Base-by-base conservation (phyloP, 2,113 vertebrate species). In the Phaethon lepturus region DNA sequence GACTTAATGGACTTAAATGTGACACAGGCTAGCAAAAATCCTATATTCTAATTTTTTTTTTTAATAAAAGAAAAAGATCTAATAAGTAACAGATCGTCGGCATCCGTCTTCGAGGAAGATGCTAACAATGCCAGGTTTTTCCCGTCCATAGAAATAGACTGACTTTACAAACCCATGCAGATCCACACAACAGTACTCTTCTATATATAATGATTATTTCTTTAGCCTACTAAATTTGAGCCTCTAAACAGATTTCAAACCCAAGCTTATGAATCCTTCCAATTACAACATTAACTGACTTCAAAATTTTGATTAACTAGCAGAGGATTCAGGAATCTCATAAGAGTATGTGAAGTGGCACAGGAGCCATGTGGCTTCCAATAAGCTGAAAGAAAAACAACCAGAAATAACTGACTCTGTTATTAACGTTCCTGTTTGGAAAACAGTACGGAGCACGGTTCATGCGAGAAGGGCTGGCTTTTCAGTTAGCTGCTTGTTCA, bases 401-500 rank as follows among this genome's bases (percentile, higher is more conserved):
- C 25, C 91, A 89, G 66, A 90, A 97, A 86, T 22, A 95, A 52
- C 28, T 68, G 47, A 87, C 33, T 44, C 58, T 52, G 85, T 87
- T 82, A 87, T 72, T 50, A 66, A 81, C 6, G 1, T 38, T 95
- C 74, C 89, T 93, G 85, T 89, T 89, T 79, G 53, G 60, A 90
- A 87, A 92, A 53, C 2, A 13, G 72, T n/a, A 77, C 33, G 4
- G 88, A 80, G 50, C 62, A 64, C 1, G 19, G 49, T 28, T 88
- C 62, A 28, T 56, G 80, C 3, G 4, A 88, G 74, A 90, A 94
- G 90, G 53, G 53, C n/a, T 95, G 58, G 69, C 53, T 97, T 95
- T 96, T 89, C 92, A 95, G 74, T 58, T 88, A 71, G 38, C 63
- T 96, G 81, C 69, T 76, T 94, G 53, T 53, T 96, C 45, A 1